Percentiles rank a stretch among this genome's conserved stretches.
Evolutionary conservation across 1,140 invertebrate species (phyloP).

Genomic region (Schmidtea mediterranea): DNA sequence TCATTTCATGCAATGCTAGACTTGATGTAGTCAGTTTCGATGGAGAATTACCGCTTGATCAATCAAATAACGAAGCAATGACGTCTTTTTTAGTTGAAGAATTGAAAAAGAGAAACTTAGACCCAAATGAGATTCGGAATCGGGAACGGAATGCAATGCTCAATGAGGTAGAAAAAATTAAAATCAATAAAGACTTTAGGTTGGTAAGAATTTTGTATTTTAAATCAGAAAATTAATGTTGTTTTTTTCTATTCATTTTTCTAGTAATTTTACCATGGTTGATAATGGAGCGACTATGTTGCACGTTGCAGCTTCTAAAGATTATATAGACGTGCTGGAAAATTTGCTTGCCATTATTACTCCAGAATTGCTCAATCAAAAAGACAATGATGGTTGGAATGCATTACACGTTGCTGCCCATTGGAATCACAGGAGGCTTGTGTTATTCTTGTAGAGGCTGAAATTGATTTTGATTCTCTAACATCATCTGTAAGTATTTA

Average conservation of each 20-base stretch:
- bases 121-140: neutral
- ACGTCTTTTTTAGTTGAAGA: neutral
- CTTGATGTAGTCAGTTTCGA: neutral
- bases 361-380: constrained; percentile 47
- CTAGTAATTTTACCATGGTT: too few species aligned
- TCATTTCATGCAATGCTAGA: neutral
- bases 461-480: neutral
- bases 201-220: too few species aligned
- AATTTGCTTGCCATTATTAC: constrained; percentile 37
- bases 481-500: neutral
- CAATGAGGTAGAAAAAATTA: neutral
- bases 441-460: constrained; percentile 47
- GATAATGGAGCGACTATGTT: constrained; percentile 55
- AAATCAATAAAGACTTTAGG: too few species aligned
- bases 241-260: too few species aligned
- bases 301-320: constrained; percentile 87
- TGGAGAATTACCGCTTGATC: constrained; percentile 1
- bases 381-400: constrained; percentile 89
- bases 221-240: too few species aligned
- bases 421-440: constrained; percentile 88
- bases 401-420: constrained; percentile 81
- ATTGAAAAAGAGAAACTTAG: neutral
- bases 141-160: neutral
- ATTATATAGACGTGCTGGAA: constrained; percentile 66
- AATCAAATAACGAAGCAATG: neutral